Conservation (phyloP, 2,888 invertebrate genomes). For the Limenitis camilla region DNA sequence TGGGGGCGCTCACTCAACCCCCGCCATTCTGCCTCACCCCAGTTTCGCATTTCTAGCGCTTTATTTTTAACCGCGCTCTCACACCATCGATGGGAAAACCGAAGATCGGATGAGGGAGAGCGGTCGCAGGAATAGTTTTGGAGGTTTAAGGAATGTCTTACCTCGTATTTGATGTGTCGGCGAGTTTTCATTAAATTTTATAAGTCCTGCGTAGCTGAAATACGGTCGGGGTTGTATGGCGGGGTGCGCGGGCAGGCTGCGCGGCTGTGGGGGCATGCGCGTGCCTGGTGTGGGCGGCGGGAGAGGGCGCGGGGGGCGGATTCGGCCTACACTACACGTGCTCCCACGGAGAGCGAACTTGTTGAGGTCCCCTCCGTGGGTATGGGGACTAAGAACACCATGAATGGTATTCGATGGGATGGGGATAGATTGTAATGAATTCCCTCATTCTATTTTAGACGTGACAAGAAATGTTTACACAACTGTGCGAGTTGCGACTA, state of each 20-base stretch:
- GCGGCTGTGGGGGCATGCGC: constrained; percentile 38
- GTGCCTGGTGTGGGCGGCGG: constrained; percentile 20
- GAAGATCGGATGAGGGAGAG: background rate
- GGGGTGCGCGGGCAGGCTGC: constrained; percentile 53
- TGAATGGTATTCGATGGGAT: constrained; percentile 18
- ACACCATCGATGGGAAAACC: constrained; percentile 51
- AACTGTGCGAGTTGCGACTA: too few relatives aligned
- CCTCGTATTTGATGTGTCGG: constrained; percentile 42
- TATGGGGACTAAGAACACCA: constrained; percentile 20
- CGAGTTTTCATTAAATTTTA: constrained; percentile 58
- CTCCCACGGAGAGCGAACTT: constrained; percentile 14
- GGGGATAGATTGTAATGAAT: constrained; percentile 5
- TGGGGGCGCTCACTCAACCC: constrained; percentile 67
- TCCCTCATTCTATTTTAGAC: background rate
- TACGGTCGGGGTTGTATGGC: constrained; percentile 43
- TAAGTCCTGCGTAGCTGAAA: constrained; percentile 51
- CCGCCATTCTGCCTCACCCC: constrained; percentile 74
- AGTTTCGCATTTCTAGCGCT: constrained; percentile 54
- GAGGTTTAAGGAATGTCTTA: constrained; percentile 37
- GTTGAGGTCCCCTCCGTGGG: constrained; percentile 20
- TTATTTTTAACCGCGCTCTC: constrained; percentile 70
- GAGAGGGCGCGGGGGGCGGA: constrained; percentile 12
- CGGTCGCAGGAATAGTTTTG: constrained; percentile 9
- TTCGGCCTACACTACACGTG: constrained; percentile 23
- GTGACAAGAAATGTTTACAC: too few relatives aligned